Evolutionary conservation across 2,888 invertebrate species (phyloP), one percentile per base, ranked within the genome.

Genomic region (Theretra japonica): DNA sequence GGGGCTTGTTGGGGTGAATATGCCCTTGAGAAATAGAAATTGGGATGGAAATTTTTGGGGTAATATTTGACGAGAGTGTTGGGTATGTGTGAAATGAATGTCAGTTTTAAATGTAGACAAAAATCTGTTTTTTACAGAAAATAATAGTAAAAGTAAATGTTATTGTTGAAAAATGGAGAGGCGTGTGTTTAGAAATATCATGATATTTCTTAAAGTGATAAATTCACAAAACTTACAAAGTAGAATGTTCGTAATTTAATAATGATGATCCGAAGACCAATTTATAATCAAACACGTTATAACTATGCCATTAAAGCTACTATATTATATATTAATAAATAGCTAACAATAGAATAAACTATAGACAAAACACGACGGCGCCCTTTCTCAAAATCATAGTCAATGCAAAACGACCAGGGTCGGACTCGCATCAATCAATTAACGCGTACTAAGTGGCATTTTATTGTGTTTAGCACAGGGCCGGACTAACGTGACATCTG

Each of bases 361-460:
- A 60, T 30, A 30, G 8, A 7, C n/a, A 33, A 33, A 30, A 8
- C 6, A n/a, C n/a, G 5, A 53, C n/a, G 6, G 4, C 33, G n/a
- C 6, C 8, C n/a, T 60, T 30, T 73, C 53, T 53, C 30, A 33
- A 33, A 17, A 60, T 33, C 17, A 48, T 41, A 15, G 23, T 23
- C 23, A 65, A 48, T 65, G 48, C 50, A n/a, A 57, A 57, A 58
- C 21, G 57, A 69, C 74, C 76, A 71, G 74, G 75, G 73, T 69
- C 71, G 73, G 48, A 71, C 69, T 72, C 74, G 77, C 80, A 85
- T 85, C 82, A 79, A 85, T 85, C 85, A 85, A 85, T 85, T 85
- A 85, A 68, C 69, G 78, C 53, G 77, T 30, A 60, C 79, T 80
- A 83, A 84, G 80, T 82, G 81, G 77, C 80, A 76, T 83, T 83